Conservation (phyloP, 23 tunicate species). For the Styela clava region DNA sequence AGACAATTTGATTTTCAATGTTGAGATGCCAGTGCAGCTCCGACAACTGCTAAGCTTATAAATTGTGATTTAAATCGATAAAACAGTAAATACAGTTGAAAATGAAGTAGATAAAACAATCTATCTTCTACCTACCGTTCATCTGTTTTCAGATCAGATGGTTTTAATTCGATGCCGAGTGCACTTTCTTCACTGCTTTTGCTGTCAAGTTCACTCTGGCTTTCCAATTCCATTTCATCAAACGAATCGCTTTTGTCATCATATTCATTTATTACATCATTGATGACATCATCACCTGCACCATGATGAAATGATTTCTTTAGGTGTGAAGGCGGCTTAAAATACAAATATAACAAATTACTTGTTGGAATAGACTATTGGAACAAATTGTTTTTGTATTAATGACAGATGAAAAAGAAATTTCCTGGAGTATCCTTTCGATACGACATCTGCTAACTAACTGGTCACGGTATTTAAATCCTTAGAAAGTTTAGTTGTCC, state of each 20-base stretch:
- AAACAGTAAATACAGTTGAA: no score
- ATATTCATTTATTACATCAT: not conserved
- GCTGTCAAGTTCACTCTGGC: slow-evolving; percentile 97
- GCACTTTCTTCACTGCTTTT: slow-evolving; percentile 81
- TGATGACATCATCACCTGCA: slow-evolving; percentile 16
- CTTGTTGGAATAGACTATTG: not conserved
- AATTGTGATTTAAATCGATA: no score
- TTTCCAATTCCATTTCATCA: slow-evolving; percentile 94
- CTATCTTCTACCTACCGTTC: no score
- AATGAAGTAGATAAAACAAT: no score
- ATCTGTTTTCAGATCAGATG: slow-evolving; percentile 78
- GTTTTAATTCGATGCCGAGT: slow-evolving; percentile 54
- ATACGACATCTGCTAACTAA: no score
- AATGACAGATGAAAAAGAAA: not conserved
- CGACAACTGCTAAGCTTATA: no score
- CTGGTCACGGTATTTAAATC: no score
- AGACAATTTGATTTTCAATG: no score
- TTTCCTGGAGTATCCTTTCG: no score
- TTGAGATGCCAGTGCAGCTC: no score
- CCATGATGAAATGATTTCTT: not conserved
- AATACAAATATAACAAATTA: not conserved
- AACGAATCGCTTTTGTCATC: slow-evolving; percentile 29
- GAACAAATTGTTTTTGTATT: not conserved
- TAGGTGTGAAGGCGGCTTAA: not conserved
- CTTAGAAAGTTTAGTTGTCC: no score